Percentiles rank a stretch among this genome's conserved stretches.
Evolutionary conservation across 2,797 vertebrate genomes (phyloP).

Genomic region (Chromobotia macracanthus): DNA sequence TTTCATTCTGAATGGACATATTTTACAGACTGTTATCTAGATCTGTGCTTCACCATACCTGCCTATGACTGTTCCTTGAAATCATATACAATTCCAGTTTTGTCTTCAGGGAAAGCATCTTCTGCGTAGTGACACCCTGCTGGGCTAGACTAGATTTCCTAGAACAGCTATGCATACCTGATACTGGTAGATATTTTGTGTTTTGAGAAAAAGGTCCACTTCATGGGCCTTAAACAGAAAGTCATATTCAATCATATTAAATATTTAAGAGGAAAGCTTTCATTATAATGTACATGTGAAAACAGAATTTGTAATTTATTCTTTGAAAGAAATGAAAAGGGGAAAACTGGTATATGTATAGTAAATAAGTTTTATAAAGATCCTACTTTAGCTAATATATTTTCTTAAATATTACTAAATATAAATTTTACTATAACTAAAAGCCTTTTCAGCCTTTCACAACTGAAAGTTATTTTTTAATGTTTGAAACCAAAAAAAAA

Average conservation of each 20-base stretch:
- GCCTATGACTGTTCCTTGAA: constrained; percentile 17
- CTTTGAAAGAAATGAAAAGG: too few species aligned
- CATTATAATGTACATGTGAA: too few species aligned
- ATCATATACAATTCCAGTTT: neutral
- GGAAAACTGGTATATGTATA: too few species aligned
- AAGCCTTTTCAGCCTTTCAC: too few species aligned
- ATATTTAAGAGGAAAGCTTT: too few species aligned
- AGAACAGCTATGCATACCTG: constrained; percentile 5
- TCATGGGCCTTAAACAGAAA: neutral
- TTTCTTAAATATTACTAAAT: too few species aligned
- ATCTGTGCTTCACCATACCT: constrained; percentile 12
- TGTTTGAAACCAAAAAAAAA: too few species aligned
- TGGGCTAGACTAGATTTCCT: neutral
- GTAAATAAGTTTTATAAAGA: too few species aligned
- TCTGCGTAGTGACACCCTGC: neutral
- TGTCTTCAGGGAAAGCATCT: constrained; percentile 20
- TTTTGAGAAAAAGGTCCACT: neutral
- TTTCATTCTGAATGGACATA: neutral
- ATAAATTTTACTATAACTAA: too few species aligned
- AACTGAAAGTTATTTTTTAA: too few species aligned
- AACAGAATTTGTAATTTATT: too few species aligned
- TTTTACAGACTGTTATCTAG: neutral
- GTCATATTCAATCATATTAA: neutral
- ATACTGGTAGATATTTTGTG: neutral
- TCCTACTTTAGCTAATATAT: too few species aligned